phyloP scores from a whole-genome alignment of 2,113 vertebrate species.

The Podilymbus podiceps region DNA sequence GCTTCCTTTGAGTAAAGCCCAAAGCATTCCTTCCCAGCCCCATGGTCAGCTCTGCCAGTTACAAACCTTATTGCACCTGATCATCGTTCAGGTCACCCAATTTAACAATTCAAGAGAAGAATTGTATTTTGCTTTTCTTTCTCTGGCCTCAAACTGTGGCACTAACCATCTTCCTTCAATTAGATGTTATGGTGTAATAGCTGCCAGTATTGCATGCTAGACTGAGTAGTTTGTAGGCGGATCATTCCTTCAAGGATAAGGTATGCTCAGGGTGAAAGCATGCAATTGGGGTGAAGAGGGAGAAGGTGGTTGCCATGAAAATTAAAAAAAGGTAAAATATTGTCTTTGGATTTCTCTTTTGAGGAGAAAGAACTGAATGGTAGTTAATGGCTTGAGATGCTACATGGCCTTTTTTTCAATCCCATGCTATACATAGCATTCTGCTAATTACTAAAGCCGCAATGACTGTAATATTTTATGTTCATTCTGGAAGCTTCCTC shows the following conservation, averaged over 20 bases:
- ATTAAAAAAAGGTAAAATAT: neutral
- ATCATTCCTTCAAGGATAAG: neutral
- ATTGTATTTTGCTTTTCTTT: neutral
- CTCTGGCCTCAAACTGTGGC: neutral
- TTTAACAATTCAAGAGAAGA: fast-evolving
- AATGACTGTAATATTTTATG: neutral
- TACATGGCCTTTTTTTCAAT: neutral
- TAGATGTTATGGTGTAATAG: neutral
- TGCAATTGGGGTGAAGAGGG: neutral
- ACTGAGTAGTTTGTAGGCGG: fast-evolving
- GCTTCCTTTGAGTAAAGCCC: neutral
- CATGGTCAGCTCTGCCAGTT: fast-evolving
- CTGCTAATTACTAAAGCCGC: neutral
- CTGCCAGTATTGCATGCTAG: fast-evolving
- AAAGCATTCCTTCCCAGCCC: neutral
- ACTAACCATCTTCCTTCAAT: neutral
- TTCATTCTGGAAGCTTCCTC: neutral
- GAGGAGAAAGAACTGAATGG: neutral
- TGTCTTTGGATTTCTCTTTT: neutral
- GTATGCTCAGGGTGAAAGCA: neutral
- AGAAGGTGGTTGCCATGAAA: neutral
- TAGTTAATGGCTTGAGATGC: neutral
- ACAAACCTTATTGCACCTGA: neutral
- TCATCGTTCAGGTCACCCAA: fast-evolving
- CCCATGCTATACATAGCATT: too few species aligned